Base-by-base conservation (phyloP, 2,888 invertebrate species). In the Diadegma fenestrale region DNA sequence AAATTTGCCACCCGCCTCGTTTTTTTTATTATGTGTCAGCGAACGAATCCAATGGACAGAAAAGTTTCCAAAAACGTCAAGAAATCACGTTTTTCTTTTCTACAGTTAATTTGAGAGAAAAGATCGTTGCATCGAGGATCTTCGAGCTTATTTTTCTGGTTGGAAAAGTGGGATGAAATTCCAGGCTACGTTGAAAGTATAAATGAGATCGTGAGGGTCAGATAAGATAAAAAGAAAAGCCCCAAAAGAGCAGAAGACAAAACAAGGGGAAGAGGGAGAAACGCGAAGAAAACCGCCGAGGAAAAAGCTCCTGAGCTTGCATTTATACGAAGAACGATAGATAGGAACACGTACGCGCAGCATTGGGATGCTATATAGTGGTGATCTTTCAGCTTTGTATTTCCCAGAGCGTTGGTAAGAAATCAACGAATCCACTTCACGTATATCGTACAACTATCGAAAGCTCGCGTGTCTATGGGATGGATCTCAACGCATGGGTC, bases 301-400 rank as follows among this genome's bases (percentile, higher is more conserved):
- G n/a, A 48, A 37, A 17, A 63, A 80, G 72, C 26, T 63, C 61
- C 22, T 30, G 61, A 48, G 58, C 48, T 48, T 71, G 61, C 63
- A 33, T 30, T 41, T 37, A 51, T n/a, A 19, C 30, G 14, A 63
- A 33, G 88, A 90, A 80, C 41, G 14, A n/a, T n/a, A n/a, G 58
- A 63, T 80, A 81, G 87, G 87, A 88, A 88, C 89, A 90, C 87
- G 88, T 84, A 90, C 87, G 88, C 83, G 80, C 80, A 81, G 89
- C 88, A 88, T 87, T 87, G 88, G 63, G 78, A 80, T 82, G 30
- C 41, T 82, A n/a, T n/a, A n/a, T n/a, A 54, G 80, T 61, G 76
- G 64, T 48, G 82, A 86, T 73, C 85, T 84, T 87, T 88, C 86
- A 88, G 89, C 84, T 87, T 63, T 73, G 80, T 48, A 58, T 41